Evolutionary conservation across 2,113 vertebrate genomes (phyloP).

Genomic region (Eurypyga helias): DNA sequence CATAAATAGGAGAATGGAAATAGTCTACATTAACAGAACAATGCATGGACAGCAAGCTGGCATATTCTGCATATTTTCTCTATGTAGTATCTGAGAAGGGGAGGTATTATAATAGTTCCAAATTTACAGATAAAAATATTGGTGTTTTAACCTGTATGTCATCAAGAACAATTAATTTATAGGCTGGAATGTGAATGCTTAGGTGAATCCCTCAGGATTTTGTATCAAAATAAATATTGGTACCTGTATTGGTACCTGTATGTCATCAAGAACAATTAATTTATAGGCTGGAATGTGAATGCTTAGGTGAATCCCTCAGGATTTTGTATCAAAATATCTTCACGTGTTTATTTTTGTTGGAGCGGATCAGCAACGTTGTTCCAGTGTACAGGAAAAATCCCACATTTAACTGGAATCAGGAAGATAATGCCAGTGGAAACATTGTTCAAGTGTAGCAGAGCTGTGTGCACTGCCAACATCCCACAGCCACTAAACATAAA

Average conservation of each 20-base stretch:
- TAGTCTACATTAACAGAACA: not conserved
- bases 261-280: not conserved
- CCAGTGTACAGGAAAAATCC: not conserved
- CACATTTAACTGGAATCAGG: not conserved
- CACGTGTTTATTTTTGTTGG: not conserved
- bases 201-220: not conserved
- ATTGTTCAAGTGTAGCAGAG: not conserved
- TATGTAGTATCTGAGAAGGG: not conserved
- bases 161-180: not conserved
- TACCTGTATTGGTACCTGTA: not conserved
- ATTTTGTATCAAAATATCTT: not conserved
- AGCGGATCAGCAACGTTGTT: not conserved
- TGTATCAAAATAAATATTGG: too few relatives aligned
- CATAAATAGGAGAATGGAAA: not conserved
- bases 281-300: not conserved
- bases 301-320: not conserved
- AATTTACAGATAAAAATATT: not conserved
- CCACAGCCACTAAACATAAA: not conserved
- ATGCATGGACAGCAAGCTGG: not conserved
- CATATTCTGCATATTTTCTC: not conserved
- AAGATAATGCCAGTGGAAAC: not conserved
- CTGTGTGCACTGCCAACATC: not conserved
- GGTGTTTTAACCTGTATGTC: not conserved
- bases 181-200: not conserved
- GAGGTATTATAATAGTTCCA: not conserved